phyloP scores from a whole-genome alignment of 2,797 vertebrate species.

The Anguilla pacifica region DNA sequence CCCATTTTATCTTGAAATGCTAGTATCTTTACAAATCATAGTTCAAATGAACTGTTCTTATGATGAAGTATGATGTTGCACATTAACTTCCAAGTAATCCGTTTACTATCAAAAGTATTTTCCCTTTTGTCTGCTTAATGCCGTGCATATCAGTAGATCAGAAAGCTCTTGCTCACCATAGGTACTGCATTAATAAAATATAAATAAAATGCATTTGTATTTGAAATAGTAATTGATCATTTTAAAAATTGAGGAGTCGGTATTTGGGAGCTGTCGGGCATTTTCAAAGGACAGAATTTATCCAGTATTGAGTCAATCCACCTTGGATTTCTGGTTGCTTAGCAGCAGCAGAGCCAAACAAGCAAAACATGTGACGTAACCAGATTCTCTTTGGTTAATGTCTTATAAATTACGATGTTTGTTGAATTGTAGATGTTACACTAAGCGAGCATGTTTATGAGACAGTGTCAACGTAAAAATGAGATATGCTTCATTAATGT shows the following conservation, averaged over 20 bases:
- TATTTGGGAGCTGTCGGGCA: background rate
- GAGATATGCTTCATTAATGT: background rate
- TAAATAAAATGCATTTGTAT: no score
- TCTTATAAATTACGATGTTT: no score
- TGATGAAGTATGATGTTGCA: no score
- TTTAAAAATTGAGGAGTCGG: background rate
- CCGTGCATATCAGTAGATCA: no score
- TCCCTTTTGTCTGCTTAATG: no score
- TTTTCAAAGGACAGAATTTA: background rate
- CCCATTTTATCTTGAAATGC: no score
- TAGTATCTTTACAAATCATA: no score
- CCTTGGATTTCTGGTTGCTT: slow-evolving; percentile 52
- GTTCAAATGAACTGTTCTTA: no score
- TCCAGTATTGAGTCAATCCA: slow-evolving; percentile 20
- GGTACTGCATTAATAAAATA: no score
- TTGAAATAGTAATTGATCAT: background rate
- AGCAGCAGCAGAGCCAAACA: slow-evolving; percentile 61
- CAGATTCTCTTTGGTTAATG: background rate
- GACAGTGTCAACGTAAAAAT: background rate
- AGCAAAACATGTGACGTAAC: background rate
- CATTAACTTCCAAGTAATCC: no score
- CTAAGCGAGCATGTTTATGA: background rate
- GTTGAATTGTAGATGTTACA: background rate
- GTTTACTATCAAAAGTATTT: no score
- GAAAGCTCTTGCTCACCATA: no score